Evolutionary conservation across 2,113 vertebrate species (phyloP).

Genomic region (Proteles cristata): DNA sequence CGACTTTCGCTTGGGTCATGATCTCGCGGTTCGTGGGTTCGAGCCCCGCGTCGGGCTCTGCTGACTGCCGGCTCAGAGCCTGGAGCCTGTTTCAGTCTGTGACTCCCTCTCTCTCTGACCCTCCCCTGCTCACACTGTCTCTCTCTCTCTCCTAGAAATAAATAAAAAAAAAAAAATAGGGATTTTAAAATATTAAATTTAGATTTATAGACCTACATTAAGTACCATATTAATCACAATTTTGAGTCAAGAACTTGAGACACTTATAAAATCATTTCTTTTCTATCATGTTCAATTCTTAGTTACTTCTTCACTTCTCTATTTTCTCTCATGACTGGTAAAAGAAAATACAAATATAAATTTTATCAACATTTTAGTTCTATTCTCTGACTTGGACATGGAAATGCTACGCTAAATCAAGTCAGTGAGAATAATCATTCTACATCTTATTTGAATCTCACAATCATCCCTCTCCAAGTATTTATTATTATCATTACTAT

Average conservation of each 20-base stretch:
- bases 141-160: no score
- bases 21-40: no score
- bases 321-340: neutral
- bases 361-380: neutral
- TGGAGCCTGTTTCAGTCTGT: no score
- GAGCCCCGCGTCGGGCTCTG: no score
- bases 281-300: neutral
- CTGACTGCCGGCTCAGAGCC: no score
- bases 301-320: neutral
- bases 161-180: no score
- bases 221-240: slow-evolving; percentile 27
- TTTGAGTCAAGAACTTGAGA: slow-evolving; percentile 27
- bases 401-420: slow-evolving; percentile 13
- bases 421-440: neutral
- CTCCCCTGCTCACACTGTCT: no score
- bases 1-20: no score
- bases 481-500: neutral
- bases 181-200: neutral
- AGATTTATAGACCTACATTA: neutral
- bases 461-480: neutral
- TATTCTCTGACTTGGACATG: neutral
- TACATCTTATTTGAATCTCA: neutral
- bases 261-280: neutral
- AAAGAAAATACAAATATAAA: slow-evolving; percentile 36
- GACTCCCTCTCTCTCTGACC: no score